Percentiles rank a stretch among this genome's conserved stretches.
These are phyloP conservation scores for Drosophila ficusphila DNA, from an alignment of 1,140 invertebrate species.

Conservation along the genomic window DNA sequence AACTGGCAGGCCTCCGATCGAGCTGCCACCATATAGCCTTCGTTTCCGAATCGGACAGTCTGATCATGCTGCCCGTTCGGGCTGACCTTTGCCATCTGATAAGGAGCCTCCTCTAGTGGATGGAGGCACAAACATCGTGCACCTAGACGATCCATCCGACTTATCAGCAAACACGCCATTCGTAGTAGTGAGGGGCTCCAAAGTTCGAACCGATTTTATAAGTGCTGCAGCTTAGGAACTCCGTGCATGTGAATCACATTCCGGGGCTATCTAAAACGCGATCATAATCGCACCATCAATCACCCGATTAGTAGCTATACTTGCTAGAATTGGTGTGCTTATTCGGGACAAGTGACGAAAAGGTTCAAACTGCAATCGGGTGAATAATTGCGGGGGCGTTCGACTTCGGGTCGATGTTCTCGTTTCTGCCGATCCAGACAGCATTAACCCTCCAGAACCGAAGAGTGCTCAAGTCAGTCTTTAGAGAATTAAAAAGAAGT, in stretches of 20 bases:
- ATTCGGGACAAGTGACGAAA: conserved; percentile 44
- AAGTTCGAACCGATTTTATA: conserved; percentile 45
- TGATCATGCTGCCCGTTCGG: conserved; percentile 41
- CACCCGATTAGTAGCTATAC: conserved; percentile 21
- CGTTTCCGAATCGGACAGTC: conserved; percentile 44
- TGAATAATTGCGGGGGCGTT: conserved; percentile 36
- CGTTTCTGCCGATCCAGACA: conserved; percentile 34
- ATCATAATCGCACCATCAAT: conserved; percentile 32
- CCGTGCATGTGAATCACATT: conserved; percentile 60
- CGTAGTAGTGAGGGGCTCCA: conserved; percentile 43
- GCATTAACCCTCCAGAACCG: conserved; percentile 16
- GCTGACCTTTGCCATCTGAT: conserved; percentile 60
- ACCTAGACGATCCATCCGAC: conserved; percentile 40
- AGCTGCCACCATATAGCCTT: conserved; percentile 30
- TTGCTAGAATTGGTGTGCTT: conserved; percentile 2
- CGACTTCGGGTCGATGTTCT: conserved; percentile 23
- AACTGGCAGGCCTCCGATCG: conserved; percentile 23
- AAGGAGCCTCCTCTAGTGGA: conserved; percentile 44
- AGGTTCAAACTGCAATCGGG: conserved; percentile 49
- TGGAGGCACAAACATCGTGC: conserved; percentile 30
- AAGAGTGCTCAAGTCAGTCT: not conserved
- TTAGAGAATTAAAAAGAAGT: not conserved
- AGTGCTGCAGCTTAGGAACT: conserved; percentile 53
- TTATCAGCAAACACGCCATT: conserved; percentile 70
- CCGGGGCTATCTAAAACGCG: conserved; percentile 6